These are phyloP conservation scores for Gnathonemus echidnorhynchus DNA, from an alignment of 2,113 vertebrate genomes.

Conservation along the genomic window DNA sequence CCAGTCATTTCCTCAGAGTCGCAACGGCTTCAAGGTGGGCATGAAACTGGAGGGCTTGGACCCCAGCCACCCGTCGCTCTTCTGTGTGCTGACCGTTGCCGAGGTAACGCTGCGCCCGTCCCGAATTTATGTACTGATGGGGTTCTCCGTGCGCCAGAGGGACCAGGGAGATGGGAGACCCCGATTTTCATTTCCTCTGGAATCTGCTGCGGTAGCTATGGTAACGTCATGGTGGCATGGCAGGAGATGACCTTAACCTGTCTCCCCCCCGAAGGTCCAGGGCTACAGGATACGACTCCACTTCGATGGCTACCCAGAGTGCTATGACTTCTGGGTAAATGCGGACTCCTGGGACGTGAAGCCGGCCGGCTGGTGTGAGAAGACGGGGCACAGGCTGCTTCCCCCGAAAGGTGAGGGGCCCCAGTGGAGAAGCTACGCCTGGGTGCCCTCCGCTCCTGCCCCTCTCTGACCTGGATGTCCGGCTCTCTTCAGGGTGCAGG, in stretches of 20 bases:
- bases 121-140: background rate
- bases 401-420: conserved; percentile 74
- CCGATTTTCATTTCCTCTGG: background rate
- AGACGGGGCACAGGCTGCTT: conserved; percentile 75
- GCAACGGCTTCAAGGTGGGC: conserved; percentile 90
- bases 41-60: conserved; percentile 96
- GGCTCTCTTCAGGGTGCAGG: conserved; percentile 65
- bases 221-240: background rate
- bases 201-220: background rate
- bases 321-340: conserved; percentile 86
- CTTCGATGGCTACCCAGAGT: conserved; percentile 83
- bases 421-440: background rate
- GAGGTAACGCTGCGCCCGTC: conserved; percentile 63
- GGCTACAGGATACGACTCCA: conserved; percentile 78
- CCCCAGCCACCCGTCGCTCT: conserved; percentile 84
- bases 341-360: conserved; percentile 81
- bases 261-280: conserved; percentile 58
- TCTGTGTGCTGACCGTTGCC: conserved; percentile 85
- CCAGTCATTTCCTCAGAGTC: conserved; percentile 89
- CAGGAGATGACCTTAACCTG: background rate
- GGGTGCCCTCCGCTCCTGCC: background rate
- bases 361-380: conserved; percentile 85
- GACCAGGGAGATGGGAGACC: background rate
- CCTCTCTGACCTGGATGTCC: background rate
- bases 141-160: background rate